A percentile compares a stretch with the other conserved stretches of the same genome.
Conservation (phyloP, 2,888 invertebrate species). For the Tolmerus cingulatus region DNA sequence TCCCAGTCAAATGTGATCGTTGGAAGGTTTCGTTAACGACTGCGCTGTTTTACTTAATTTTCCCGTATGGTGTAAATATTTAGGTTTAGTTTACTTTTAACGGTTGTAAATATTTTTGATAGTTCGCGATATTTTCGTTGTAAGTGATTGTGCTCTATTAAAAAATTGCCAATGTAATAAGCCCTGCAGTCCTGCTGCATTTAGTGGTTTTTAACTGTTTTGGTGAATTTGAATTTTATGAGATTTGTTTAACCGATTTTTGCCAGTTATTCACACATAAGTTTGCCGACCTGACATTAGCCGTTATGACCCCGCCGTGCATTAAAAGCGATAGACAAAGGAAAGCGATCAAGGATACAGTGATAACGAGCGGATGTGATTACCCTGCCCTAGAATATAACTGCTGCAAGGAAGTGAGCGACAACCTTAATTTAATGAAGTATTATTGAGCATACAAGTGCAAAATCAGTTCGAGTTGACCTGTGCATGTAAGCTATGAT, state of each 20-base stretch:
- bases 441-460: conserved; percentile 9
- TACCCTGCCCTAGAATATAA: neutral
- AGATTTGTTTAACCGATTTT: neutral
- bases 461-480: neutral
- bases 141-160: neutral
- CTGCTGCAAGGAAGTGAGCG: conserved; percentile 6
- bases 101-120: conserved; percentile 18
- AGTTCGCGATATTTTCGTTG: conserved; percentile 10
- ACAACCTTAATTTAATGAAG: neutral
- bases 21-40: conserved; percentile 18
- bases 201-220: conserved; percentile 6
- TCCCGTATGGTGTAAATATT: conserved; percentile 15
- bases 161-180: neutral
- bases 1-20: conserved; percentile 29
- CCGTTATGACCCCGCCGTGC: neutral
- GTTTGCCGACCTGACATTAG: neutral
- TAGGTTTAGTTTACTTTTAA: conserved; percentile 22
- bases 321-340: neutral
- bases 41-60: neutral
- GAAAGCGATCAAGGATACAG: conserved; percentile 15
- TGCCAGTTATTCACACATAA: neutral
- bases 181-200: neutral
- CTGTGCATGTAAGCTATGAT: neutral
- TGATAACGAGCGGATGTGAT: conserved; percentile 3
- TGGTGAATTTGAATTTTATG: neutral